Percentiles rank a stretch among this genome's conserved stretches.
Evolutionary conservation across 2,888 invertebrate genomes (phyloP).

Genomic region (Ochropacha duplaris): DNA sequence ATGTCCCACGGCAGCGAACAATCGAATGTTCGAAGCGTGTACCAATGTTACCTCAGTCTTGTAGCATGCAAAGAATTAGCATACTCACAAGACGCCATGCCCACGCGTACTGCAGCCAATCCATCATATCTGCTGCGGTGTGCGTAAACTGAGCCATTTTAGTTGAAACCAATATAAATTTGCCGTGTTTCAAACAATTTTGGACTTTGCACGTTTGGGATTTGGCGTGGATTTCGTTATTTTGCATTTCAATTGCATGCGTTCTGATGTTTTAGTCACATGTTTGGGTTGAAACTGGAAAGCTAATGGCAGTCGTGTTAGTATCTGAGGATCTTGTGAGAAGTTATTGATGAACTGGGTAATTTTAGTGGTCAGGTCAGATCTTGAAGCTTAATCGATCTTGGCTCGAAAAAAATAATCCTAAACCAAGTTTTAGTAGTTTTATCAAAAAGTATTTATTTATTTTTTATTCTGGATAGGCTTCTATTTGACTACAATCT

Average conservation of each 20-base stretch:
- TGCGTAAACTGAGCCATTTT: slow-evolving; percentile 48
- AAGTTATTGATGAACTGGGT: slow-evolving; percentile 5
- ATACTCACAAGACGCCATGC: slow-evolving; percentile 72
- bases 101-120: slow-evolving; percentile 69
- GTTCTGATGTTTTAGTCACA: slow-evolving; percentile 1
- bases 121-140: slow-evolving; percentile 70
- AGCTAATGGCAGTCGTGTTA: slow-evolving; percentile 19
- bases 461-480: no score
- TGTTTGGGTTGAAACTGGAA: slow-evolving; percentile 15
- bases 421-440: no score
- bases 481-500: no score
- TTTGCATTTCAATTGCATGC: not conserved
- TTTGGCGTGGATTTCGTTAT: not conserved
- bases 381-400: not conserved
- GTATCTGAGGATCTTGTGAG: slow-evolving; percentile 23
- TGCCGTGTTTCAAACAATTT: slow-evolving; percentile 22
- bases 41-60: slow-evolving; percentile 45
- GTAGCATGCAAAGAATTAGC: slow-evolving; percentile 68
- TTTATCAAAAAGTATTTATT: no score
- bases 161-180: slow-evolving; percentile 39
- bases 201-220: slow-evolving; percentile 20
- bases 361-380: not conserved
- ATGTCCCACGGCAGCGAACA: slow-evolving; percentile 59
- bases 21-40: slow-evolving; percentile 60
- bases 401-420: no score